Evolutionary conservation across 2,888 invertebrate genomes (phyloP).

Genomic region (Epirrita christyi): DNA sequence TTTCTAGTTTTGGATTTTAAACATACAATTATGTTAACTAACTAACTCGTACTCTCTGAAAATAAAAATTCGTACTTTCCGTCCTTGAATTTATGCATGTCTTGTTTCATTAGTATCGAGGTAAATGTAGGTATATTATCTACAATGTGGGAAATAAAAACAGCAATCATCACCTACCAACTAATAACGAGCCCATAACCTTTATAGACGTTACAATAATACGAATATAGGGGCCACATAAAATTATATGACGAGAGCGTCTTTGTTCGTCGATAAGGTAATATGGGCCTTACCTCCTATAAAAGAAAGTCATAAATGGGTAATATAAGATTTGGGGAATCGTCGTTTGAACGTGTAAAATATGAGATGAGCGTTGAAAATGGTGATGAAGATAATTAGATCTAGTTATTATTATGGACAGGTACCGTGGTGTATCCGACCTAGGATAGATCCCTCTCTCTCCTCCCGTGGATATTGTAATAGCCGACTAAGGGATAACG

Average conservation of each 20-base stretch:
- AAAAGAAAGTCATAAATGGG: slow-evolving; percentile 39
- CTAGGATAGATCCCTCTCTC: too few relatives aligned
- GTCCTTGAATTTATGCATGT: too few relatives aligned
- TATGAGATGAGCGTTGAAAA: slow-evolving; percentile 17
- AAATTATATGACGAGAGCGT: slow-evolving; percentile 46
- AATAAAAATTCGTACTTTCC: too few relatives aligned
- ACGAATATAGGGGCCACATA: slow-evolving; percentile 43
- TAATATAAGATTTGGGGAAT: slow-evolving; percentile 26
- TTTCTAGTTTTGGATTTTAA: too few relatives aligned
- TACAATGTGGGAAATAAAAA: slow-evolving; percentile 12
- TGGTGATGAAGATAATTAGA: slow-evolving; percentile 21
- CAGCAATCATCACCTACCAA: slow-evolving; percentile 25
- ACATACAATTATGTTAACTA: too few relatives aligned
- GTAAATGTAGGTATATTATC: neutral
- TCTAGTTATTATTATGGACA: neutral
- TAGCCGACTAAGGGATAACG: too few relatives aligned
- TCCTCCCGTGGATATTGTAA: too few relatives aligned
- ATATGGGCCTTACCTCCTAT: slow-evolving; percentile 39
- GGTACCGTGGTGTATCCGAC: too few relatives aligned
- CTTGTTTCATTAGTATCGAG: slow-evolving; percentile 5
- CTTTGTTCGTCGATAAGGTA: slow-evolving; percentile 36
- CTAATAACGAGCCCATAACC: slow-evolving; percentile 37
- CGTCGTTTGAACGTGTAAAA: slow-evolving; percentile 25
- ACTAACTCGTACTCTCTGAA: too few relatives aligned
- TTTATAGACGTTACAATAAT: slow-evolving; percentile 47